These are phyloP conservation scores for Ariolimax columbianus DNA, from an alignment of 2,888 invertebrate genomes.

Conservation along the genomic window DNA sequence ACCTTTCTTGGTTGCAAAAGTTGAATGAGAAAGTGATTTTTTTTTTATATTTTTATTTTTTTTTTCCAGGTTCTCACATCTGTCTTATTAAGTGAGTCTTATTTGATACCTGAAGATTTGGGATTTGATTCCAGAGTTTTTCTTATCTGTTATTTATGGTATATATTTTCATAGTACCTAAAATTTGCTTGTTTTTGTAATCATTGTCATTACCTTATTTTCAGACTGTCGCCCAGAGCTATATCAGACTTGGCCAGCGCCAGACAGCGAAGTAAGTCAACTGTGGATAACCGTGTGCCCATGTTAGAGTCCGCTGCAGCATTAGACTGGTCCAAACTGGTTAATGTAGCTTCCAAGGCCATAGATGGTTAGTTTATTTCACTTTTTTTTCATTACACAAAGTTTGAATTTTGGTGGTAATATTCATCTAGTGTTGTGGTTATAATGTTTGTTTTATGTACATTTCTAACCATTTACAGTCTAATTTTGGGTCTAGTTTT, in stretches of 20 bases:
- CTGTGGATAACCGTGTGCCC: constrained; percentile 74
- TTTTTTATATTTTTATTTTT: no score
- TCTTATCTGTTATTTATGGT: no score
- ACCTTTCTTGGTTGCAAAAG: no score
- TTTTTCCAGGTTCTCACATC: no score
- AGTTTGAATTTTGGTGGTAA: neutral
- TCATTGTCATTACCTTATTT: neutral
- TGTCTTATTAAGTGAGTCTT: no score
- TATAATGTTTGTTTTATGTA: neutral
- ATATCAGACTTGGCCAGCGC: constrained; percentile 57
- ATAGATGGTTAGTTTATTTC: constrained; percentile 80
- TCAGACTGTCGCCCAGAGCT: constrained; percentile 75
- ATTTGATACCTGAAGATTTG: no score
- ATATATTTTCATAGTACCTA: no score
- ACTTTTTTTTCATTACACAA: neutral
- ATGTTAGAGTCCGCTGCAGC: constrained; percentile 84
- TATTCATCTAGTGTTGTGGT: neutral
- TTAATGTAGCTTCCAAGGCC: constrained; percentile 85
- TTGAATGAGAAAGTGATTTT: no score
- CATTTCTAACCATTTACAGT: neutral
- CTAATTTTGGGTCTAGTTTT: no score
- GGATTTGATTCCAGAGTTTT: no score
- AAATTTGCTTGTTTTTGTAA: neutral
- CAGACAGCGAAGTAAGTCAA: constrained; percentile 53
- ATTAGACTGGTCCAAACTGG: constrained; percentile 88